phyloP scores from a whole-genome alignment of 2,113 vertebrate species.

The Xenopus laevis region DNA sequence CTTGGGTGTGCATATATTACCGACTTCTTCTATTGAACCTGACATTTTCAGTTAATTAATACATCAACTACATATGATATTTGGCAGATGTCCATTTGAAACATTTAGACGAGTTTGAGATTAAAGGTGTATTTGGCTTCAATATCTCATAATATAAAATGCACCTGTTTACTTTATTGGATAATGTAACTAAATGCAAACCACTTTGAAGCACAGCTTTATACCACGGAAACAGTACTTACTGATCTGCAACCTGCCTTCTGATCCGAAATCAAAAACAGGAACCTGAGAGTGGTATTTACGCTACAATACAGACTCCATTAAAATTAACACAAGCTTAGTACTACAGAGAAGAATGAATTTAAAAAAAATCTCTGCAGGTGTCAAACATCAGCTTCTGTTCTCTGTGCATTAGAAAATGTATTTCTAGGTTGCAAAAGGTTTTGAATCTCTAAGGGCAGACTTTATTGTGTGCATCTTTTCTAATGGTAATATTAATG shows the following conservation, averaged over 20 bases:
- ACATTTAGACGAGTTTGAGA: constrained; percentile 11
- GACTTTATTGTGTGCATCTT: neutral
- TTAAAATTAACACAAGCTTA: neutral
- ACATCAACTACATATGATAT: constrained; percentile 13
- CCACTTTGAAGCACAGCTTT: neutral
- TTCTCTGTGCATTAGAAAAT: constrained; percentile 25
- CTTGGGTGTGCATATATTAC: constrained; percentile 8
- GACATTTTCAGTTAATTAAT: constrained; percentile 16
- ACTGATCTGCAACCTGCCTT: neutral
- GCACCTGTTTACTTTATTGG: constrained; percentile 17
- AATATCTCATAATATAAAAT: constrained; percentile 4
- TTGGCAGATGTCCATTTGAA: constrained; percentile 21
- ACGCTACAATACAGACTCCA: neutral
- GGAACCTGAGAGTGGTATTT: neutral
- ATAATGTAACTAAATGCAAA: constrained; percentile 2
- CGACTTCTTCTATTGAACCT: neutral
- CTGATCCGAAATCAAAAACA: neutral
- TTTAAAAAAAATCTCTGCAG: neutral
- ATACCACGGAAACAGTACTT: neutral
- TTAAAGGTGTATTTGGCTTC: constrained; percentile 13
- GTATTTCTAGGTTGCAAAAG: constrained; percentile 2
- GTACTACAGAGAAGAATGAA: neutral
- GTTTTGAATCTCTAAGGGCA: constrained; percentile 7
- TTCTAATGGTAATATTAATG: constrained; percentile 34
- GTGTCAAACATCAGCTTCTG: constrained; percentile 15